These are phyloP conservation scores for Drosophila prosaltans DNA, from an alignment of 1,140 invertebrate genomes.

Conservation along the genomic window DNA sequence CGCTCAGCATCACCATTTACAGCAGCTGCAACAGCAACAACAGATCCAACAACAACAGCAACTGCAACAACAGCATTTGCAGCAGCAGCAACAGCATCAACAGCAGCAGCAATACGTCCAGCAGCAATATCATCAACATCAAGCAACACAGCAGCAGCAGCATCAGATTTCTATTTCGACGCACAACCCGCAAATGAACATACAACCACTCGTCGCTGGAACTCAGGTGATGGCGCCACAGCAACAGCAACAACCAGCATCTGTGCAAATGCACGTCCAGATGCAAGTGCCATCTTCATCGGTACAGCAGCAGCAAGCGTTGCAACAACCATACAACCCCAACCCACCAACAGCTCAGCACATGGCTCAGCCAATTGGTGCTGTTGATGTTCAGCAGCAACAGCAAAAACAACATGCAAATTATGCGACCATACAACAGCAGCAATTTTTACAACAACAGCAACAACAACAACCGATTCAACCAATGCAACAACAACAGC, in stretches of 20 bases:
- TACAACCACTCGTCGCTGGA: constrained; percentile 82
- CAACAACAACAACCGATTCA: constrained; percentile 73
- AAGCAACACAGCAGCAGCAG: constrained; percentile 46
- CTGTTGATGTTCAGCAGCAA: constrained; percentile 58
- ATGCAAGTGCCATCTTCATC: constrained; percentile 59
- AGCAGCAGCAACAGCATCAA: constrained; percentile 42
- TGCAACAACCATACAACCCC: constrained; percentile 33
- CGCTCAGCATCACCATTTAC: constrained; percentile 67
- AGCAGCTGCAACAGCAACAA: constrained; percentile 48
- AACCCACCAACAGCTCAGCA: constrained; percentile 79
- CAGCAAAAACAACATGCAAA: constrained; percentile 38
- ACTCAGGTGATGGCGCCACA: constrained; percentile 84
- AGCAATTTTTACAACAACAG: constrained; percentile 75
- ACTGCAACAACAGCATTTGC: constrained; percentile 54
- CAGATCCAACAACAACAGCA: constrained; percentile 68
- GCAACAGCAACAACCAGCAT: constrained; percentile 81
- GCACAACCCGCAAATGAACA: constrained; percentile 58
- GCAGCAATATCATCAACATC: constrained; percentile 52
- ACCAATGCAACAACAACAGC: constrained; percentile 70
- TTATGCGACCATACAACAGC: constrained; percentile 58
- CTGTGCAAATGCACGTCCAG: constrained; percentile 52
- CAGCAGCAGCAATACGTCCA: constrained; percentile 75
- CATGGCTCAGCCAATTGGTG: constrained; percentile 83
- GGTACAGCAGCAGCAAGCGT: constrained; percentile 41
- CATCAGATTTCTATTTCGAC: constrained; percentile 48